These are phyloP conservation scores for Halictus rubicundus DNA, from an alignment of 1,140 invertebrate species.

Conservation along the genomic window DNA sequence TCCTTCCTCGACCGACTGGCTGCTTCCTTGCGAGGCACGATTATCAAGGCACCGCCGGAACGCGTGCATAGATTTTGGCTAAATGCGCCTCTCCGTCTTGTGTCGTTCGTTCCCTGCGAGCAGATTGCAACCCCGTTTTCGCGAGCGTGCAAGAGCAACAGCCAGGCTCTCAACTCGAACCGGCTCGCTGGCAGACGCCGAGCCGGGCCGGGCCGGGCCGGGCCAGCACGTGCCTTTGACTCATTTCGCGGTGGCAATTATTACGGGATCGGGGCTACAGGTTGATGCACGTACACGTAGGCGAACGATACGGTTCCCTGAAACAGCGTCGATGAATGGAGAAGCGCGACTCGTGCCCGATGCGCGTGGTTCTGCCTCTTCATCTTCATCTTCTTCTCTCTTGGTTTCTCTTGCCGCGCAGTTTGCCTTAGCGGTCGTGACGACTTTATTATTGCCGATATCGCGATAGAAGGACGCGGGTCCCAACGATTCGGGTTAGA, in stretches of 20 bases:
- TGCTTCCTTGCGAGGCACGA: constrained; percentile 53
- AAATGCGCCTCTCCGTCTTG: constrained; percentile 44
- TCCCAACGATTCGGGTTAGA: not conserved
- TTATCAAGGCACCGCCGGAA: constrained; percentile 66
- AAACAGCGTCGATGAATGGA: constrained; percentile 25
- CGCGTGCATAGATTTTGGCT: constrained; percentile 58
- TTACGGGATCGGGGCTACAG: constrained; percentile 32
- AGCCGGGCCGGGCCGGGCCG: too few relatives aligned
- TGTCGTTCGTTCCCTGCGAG: too few relatives aligned
- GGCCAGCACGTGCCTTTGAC: constrained; percentile 24
- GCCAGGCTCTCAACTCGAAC: too few relatives aligned
- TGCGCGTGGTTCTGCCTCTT: constrained; percentile 2
- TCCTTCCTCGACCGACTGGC: constrained; percentile 29
- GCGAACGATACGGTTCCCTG: not conserved
- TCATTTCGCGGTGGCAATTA: constrained; percentile 51
- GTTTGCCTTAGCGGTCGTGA: too few relatives aligned
- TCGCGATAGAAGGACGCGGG: too few relatives aligned
- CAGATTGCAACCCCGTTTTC: too few relatives aligned
- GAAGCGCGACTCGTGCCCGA: constrained; percentile 46
- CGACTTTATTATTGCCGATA: too few relatives aligned
- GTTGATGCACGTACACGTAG: constrained; percentile 24
- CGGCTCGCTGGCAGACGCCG: too few relatives aligned
- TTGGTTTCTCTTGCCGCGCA: too few relatives aligned
- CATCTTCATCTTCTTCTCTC: too few relatives aligned
- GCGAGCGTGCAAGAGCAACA: too few relatives aligned